phyloP scores from a whole-genome alignment of 2,797 vertebrate species.

The Enteromius anoplus region DNA sequence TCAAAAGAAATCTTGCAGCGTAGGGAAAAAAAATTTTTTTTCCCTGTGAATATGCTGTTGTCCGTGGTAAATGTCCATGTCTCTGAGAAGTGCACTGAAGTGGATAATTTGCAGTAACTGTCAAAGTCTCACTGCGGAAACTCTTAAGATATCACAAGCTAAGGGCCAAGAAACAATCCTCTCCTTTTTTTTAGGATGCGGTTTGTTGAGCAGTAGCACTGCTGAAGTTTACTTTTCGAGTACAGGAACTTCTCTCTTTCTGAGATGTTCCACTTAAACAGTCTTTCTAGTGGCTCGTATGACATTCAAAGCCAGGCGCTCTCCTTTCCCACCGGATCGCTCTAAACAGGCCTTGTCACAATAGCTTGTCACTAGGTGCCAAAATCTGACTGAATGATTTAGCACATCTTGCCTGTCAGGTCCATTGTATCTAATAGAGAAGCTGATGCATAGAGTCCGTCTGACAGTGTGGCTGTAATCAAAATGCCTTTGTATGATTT shows the following conservation, averaged over 20 bases:
- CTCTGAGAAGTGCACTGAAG: conserved; percentile 26
- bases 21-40: not conserved
- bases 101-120: conserved; percentile 36
- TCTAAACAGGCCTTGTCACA: conserved; percentile 60
- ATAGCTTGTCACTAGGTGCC: conserved; percentile 56
- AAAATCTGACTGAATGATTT: conserved; percentile 58
- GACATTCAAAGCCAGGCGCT: conserved; percentile 52
- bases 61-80: conserved; percentile 9
- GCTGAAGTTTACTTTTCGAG: conserved; percentile 29
- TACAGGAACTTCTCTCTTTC: conserved; percentile 9
- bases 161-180: not conserved
- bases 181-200: conserved; percentile 6
- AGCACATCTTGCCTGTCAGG: conserved; percentile 49
- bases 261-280: conserved; percentile 29
- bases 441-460: conserved; percentile 51
- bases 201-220: conserved; percentile 24
- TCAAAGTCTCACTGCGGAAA: conserved; percentile 22
- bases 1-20: conserved; percentile 6
- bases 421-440: conserved; percentile 54
- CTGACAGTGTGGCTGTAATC: conserved; percentile 63
- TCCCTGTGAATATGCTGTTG: conserved; percentile 27
- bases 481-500: conserved; percentile 69
- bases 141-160: conserved; percentile 16
- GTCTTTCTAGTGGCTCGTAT: conserved; percentile 47
- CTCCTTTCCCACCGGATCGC: conserved; percentile 49